These are phyloP conservation scores for Brenthis daphne DNA, from an alignment of 2,888 invertebrate species.

Conservation along the genomic window DNA sequence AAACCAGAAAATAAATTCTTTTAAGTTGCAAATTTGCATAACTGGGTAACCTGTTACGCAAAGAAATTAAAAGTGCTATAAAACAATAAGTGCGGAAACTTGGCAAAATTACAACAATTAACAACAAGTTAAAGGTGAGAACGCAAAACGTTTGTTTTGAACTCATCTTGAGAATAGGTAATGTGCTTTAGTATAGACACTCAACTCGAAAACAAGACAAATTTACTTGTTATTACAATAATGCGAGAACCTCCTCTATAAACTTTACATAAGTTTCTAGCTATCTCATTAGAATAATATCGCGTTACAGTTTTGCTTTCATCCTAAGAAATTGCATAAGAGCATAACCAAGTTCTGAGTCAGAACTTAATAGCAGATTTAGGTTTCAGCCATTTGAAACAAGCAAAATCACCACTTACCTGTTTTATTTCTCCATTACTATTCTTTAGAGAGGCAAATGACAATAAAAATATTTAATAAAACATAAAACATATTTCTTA, in stretches of 20 bases:
- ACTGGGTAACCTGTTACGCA: conserved; percentile 13
- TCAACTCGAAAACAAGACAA: conserved; percentile 6
- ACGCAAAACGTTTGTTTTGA: conserved; percentile 12
- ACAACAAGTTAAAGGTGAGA: conserved; percentile 36
- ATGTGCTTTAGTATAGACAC: conserved; percentile 7
- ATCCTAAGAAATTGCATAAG: not conserved
- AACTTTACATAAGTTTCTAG: not conserved
- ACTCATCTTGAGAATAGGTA: conserved; percentile 24
- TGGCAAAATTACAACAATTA: conserved; percentile 55
- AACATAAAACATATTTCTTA: too few relatives aligned
- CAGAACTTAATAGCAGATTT: too few relatives aligned
- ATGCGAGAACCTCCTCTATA: conserved; percentile 2
- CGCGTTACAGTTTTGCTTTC: not conserved
- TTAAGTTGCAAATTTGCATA: conserved; percentile 11
- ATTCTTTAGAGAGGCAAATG: too few relatives aligned
- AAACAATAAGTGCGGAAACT: conserved; percentile 66
- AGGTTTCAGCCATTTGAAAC: too few relatives aligned
- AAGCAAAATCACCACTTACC: too few relatives aligned
- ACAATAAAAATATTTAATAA: too few relatives aligned
- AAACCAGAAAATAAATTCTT: not conserved
- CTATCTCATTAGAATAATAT: conserved; percentile 6
- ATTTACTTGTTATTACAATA: conserved; percentile 18
- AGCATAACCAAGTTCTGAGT: too few relatives aligned
- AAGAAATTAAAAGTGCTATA: conserved; percentile 49
- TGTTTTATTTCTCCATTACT: too few relatives aligned